Percentiles rank a stretch among this genome's conserved stretches.
phyloP scores from a whole-genome alignment of 2,797 vertebrate species.

The Aldrovandia affinis region DNA sequence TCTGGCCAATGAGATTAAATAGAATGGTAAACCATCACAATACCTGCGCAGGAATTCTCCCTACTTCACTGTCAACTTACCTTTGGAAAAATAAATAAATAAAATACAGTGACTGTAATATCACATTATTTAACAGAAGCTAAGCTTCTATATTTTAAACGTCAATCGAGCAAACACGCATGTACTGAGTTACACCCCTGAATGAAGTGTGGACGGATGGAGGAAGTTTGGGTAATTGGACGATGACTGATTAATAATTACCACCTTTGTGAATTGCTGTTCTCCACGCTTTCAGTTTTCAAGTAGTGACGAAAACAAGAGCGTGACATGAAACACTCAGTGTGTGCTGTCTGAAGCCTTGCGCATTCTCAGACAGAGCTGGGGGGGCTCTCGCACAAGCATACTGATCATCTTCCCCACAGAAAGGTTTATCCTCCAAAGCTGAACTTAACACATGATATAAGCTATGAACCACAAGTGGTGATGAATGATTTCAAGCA shows the following conservation, averaged over 20 bases:
- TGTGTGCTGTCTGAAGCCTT: slow-evolving; percentile 19
- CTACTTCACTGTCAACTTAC: slow-evolving; percentile 62
- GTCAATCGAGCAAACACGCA: background rate
- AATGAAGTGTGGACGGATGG: background rate
- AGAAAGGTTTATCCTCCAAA: background rate
- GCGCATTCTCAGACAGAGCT: slow-evolving; percentile 39
- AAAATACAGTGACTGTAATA: background rate
- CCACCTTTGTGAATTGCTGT: background rate
- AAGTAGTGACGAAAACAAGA: background rate
- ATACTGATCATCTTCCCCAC: slow-evolving; percentile 24
- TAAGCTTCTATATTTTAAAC: background rate
- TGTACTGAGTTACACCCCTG: background rate
- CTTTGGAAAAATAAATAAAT: slow-evolving; percentile 56
- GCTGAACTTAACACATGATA: slow-evolving; percentile 35
- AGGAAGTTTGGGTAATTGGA: background rate
- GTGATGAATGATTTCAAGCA: background rate
- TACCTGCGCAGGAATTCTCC: slow-evolving; percentile 10
- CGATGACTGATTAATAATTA: background rate
- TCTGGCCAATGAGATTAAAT: slow-evolving; percentile 53
- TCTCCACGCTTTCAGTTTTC: background rate
- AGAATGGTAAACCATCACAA: slow-evolving; percentile 37
- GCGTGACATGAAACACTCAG: no score
- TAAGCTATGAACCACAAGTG: background rate
- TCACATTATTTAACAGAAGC: background rate
- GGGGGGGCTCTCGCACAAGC: slow-evolving; percentile 36